phyloP scores from a whole-genome alignment of 2,888 invertebrate species.

The Phyllotreta cruciferae region DNA sequence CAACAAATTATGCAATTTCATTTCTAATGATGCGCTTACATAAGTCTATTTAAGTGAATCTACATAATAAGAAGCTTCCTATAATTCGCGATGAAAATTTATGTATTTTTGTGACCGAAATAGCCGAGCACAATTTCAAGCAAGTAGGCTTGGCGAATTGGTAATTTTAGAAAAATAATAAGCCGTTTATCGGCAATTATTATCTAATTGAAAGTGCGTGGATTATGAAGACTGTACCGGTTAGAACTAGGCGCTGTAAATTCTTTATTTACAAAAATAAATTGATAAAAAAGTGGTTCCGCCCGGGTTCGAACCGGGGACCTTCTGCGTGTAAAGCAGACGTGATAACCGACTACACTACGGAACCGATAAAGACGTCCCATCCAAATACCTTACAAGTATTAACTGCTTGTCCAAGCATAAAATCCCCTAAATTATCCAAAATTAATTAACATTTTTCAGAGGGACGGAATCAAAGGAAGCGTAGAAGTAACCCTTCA shows the following conservation, averaged over 20 bases:
- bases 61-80: slow-evolving; percentile 20
- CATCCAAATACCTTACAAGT: no score
- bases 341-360: slow-evolving; percentile 60
- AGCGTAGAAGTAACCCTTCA: slow-evolving; percentile 71
- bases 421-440: background rate
- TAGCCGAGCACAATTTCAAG: background rate
- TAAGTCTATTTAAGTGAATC: slow-evolving; percentile 15
- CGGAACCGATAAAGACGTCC: slow-evolving; percentile 48
- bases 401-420: no score
- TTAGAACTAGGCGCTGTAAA: background rate
- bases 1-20: no score
- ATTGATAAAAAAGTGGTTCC: slow-evolving; percentile 51
- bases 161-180: background rate
- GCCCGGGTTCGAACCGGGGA: slow-evolving; percentile 60
- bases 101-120: slow-evolving; percentile 3
- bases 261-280: background rate
- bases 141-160: slow-evolving; percentile 1
- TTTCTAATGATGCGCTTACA: no score
- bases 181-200: no score
- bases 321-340: slow-evolving; percentile 60
- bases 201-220: no score
- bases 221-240: background rate
- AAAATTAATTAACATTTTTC: slow-evolving; percentile 45
- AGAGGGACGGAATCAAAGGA: slow-evolving; percentile 75
- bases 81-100: slow-evolving; percentile 14